Conservation (phyloP, 2,888 invertebrate genomes). For the Catocala fraxini region DNA sequence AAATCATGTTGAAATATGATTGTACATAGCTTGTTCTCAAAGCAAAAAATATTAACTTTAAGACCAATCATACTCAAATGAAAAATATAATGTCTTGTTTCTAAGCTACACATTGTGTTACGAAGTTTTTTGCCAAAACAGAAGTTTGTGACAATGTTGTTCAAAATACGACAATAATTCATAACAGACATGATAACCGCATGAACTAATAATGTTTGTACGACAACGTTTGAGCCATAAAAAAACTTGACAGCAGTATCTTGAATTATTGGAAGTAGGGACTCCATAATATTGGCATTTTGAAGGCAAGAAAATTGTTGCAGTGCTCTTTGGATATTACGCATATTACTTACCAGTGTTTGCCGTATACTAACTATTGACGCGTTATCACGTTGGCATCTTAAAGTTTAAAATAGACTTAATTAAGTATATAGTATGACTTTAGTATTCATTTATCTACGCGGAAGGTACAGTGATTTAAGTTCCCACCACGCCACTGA, state of each 20-base stretch:
- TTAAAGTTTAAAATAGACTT: no score
- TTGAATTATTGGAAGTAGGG: conserved; percentile 73
- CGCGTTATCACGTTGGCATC: no score
- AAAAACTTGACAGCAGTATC: conserved; percentile 75
- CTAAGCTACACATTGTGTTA: conserved; percentile 11
- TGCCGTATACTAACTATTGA: no score
- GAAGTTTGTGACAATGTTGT: conserved; percentile 48
- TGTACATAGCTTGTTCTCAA: no score
- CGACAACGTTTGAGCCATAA: conserved; percentile 68
- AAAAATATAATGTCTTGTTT: not conserved
- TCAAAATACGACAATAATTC: conserved; percentile 74
- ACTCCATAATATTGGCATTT: conserved; percentile 23
- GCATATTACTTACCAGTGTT: no score
- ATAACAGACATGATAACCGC: conserved; percentile 58
- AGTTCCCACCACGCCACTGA: no score
- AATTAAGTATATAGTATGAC: no score
- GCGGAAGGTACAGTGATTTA: no score
- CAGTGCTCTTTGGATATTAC: no score
- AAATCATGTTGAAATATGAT: no score
- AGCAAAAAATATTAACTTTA: no score
- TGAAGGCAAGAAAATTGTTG: not conserved
- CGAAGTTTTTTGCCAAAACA: conserved; percentile 53
- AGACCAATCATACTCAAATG: not conserved
- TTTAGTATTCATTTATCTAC: no score
- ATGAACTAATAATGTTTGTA: conserved; percentile 72